Evolutionary conservation across 1,140 invertebrate genomes (phyloP).

Genomic region (Euura saliciscinereae): DNA sequence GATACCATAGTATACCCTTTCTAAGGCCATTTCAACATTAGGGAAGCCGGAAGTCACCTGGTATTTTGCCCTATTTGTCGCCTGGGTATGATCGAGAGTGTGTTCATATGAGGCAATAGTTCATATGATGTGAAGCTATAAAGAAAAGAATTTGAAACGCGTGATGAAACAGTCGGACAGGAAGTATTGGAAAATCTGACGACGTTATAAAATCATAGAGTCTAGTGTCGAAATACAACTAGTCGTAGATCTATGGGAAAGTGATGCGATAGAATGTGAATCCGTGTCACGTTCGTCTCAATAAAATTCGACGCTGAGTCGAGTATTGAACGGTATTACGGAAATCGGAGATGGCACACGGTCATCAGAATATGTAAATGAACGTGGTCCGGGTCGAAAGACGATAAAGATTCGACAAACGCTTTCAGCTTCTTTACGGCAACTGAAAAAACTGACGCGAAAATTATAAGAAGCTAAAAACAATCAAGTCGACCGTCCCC

Average conservation of each 20-base stretch:
- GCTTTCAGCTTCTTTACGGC: too few species aligned
- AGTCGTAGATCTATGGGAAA: background rate
- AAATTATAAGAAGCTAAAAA: too few species aligned
- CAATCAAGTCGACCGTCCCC: background rate
- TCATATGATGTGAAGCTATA: constrained; percentile 21
- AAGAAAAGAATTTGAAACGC: constrained; percentile 40
- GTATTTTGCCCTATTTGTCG: constrained; percentile 17
- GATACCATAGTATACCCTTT: background rate
- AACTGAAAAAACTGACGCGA: too few species aligned
- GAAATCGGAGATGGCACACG: too few species aligned
- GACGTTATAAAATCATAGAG: constrained; percentile 49
- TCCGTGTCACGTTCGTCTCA: background rate
- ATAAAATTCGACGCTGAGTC: background rate
- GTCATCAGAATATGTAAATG: too few species aligned
- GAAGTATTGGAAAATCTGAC: constrained; percentile 3
- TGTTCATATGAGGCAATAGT: background rate
- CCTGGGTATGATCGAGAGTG: constrained; percentile 26
- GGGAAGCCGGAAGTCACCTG: background rate
- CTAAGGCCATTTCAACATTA: too few species aligned
- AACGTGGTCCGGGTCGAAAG: too few species aligned
- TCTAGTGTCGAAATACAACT: constrained; percentile 31
- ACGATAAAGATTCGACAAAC: too few species aligned
- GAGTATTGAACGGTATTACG: too few species aligned
- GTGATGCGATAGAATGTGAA: background rate
- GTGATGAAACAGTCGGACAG: constrained; percentile 13